Evolutionary conservation across 2,113 vertebrate genomes (phyloP), one percentile per base, ranked within the genome.

Genomic region (Osmerus mordax): DNA sequence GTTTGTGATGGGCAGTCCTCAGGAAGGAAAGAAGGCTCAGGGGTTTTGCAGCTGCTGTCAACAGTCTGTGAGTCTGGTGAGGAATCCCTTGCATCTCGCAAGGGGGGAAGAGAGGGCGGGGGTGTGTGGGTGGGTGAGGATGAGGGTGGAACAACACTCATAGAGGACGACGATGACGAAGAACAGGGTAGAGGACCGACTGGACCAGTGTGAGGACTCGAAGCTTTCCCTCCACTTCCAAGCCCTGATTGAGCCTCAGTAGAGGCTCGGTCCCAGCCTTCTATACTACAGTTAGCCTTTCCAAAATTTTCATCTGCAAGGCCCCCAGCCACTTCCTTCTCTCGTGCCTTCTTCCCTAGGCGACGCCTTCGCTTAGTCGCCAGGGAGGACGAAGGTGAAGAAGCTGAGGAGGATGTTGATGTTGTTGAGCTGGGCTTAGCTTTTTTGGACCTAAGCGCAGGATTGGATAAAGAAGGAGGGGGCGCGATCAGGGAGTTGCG

Each of bases 21-120:
- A 0, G 88, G 88, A 11, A 94, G 71, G 76, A 96, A 97, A 18
- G 92, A 92, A 5, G 93, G 90, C 14, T 96, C 96, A 0, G 95
- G 94, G 0, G 95, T 96, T 87, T 97, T 97, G 55, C 94, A 95
- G 80, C 95, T 96, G 81, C 95, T 96, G 82, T 97, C 96, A 21
- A 96, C 95, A 0, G 95, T 97, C 90, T 97, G 96, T 0, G 96
- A 97, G 77, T 97, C 95, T 0, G 95, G 95, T 0, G 95, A 95
- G 9, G 95, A 93, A 1, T 94, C 95, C 0, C 94, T 90, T 25
- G 83, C 84, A 77, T 93, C 77, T 78, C 91, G 1, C 78, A 89
- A 64, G 14, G 69, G 82, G 1, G 89, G 85, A 1, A 86, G 72
- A 3, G 89, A 82, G 25, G 89, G 81, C 0, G 92, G 94, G 13